phyloP scores from a whole-genome alignment of 2,113 vertebrate genomes.

The Sterna hirundo region DNA sequence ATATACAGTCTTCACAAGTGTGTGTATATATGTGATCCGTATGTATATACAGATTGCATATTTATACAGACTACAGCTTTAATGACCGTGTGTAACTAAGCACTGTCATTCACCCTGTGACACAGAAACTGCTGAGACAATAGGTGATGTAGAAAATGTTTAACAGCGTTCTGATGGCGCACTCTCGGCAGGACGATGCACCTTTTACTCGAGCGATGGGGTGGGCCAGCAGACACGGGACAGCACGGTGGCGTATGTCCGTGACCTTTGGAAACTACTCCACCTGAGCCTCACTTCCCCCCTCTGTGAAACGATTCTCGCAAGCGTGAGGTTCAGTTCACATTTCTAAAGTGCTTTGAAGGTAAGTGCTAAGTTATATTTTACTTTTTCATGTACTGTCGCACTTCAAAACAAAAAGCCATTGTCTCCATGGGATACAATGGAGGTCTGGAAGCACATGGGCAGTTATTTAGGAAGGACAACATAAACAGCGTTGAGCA shows the following conservation, averaged over 20 bases:
- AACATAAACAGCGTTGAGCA: background rate
- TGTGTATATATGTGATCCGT: constrained; percentile 73
- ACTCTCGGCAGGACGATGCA: background rate
- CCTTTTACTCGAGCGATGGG: background rate
- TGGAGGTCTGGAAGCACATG: constrained; percentile 56
- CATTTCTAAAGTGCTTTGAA: constrained; percentile 68
- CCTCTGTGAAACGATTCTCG: background rate
- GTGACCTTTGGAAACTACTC: background rate
- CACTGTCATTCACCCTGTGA: constrained; percentile 56
- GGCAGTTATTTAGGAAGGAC: constrained; percentile 6
- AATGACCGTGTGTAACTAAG: constrained; percentile 39
- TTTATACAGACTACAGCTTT: constrained; percentile 63
- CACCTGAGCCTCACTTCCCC: background rate
- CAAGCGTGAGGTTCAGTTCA: constrained; percentile 26
- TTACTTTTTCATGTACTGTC: background rate
- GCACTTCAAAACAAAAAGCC: constrained; percentile 28
- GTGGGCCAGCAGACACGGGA: background rate
- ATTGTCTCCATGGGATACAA: constrained; percentile 65
- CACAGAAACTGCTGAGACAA: constrained; percentile 30
- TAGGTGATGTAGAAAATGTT: background rate
- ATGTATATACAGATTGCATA: constrained; percentile 74
- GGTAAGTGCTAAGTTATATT: constrained; percentile 58
- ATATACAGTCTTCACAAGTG: constrained; percentile 79
- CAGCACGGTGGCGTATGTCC: background rate
- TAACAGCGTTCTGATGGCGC: background rate